A percentile compares a stretch with the other conserved stretches of the same genome.
These are phyloP conservation scores for Microcebus griseorufus DNA, from an alignment of 2,113 vertebrate genomes.

Conservation along the genomic window DNA sequence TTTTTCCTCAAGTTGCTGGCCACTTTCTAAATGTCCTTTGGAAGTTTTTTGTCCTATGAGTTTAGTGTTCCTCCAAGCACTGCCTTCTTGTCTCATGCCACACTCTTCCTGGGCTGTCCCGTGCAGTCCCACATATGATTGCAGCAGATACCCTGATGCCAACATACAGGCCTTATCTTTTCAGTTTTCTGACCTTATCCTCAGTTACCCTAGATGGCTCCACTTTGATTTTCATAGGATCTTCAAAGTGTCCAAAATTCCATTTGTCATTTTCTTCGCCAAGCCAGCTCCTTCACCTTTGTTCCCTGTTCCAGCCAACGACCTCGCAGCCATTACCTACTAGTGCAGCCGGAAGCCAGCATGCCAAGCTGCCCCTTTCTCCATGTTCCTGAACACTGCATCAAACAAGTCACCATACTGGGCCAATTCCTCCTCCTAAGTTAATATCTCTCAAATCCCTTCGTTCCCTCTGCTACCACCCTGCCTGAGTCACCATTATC, in stretches of 20 bases:
- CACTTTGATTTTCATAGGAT: not conserved
- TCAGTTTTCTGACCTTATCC: not conserved
- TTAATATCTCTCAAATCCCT: not conserved
- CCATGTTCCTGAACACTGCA: not conserved
- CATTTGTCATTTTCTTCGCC: not conserved
- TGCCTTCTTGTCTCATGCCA: not conserved
- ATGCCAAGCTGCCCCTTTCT: not conserved
- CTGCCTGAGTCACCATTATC: not conserved
- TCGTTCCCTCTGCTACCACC: not conserved
- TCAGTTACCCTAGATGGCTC: not conserved
- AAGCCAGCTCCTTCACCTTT: not conserved
- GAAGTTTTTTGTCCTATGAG: not conserved
- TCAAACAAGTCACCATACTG: not conserved
- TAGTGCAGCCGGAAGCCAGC: not conserved
- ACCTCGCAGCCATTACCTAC: not conserved
- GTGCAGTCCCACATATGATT: not conserved
- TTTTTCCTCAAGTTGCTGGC: not conserved
- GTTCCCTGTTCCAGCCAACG: not conserved
- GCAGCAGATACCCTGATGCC: not conserved
- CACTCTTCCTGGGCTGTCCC: not conserved
- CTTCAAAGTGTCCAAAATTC: not conserved
- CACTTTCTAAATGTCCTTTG: not conserved
- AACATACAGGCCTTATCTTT: not conserved
- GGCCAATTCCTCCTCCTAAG: not conserved
- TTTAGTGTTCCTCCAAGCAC: not conserved